Conservation (phyloP, 2,113 vertebrate species). For the Dissostichus mawsoni region DNA sequence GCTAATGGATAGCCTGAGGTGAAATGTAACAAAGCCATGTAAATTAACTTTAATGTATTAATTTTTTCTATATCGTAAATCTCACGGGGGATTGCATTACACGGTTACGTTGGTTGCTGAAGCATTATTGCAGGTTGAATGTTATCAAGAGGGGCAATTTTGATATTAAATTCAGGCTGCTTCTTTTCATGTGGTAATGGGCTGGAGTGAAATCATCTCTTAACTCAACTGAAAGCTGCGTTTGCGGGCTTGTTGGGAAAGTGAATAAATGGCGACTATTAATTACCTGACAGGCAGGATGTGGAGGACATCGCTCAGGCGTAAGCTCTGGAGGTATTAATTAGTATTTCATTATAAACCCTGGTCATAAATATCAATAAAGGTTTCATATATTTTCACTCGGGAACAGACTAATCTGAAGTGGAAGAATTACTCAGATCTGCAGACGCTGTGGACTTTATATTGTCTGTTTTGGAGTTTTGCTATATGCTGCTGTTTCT, state of each 20-base stretch:
- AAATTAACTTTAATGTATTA: constrained; percentile 59
- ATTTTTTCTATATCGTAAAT: constrained; percentile 55
- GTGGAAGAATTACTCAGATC: too few relatives aligned
- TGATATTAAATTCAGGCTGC: constrained; percentile 38
- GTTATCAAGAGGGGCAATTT: constrained; percentile 32
- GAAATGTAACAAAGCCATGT: constrained; percentile 55
- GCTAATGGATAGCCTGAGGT: constrained; percentile 53
- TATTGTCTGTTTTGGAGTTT: too few relatives aligned
- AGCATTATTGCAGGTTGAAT: constrained; percentile 49
- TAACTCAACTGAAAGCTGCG: constrained; percentile 39
- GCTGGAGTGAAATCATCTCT: constrained; percentile 32
- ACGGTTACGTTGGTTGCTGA: background rate
- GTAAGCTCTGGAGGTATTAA: constrained; percentile 88
- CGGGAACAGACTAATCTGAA: constrained; percentile 45
- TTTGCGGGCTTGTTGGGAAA: constrained; percentile 23
- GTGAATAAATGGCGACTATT: constrained; percentile 75
- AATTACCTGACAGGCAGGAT: constrained; percentile 85
- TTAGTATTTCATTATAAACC: constrained; percentile 93
- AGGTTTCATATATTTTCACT: constrained; percentile 82
- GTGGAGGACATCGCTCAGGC: constrained; percentile 64
- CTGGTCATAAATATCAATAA: constrained; percentile 89
- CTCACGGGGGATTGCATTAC: constrained; percentile 40
- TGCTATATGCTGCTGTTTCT: too few relatives aligned
- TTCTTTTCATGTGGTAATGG: constrained; percentile 44
- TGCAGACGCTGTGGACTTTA: too few relatives aligned